Conservation (phyloP, 2,797 vertebrate genomes). For the Falco naumanni region DNA sequence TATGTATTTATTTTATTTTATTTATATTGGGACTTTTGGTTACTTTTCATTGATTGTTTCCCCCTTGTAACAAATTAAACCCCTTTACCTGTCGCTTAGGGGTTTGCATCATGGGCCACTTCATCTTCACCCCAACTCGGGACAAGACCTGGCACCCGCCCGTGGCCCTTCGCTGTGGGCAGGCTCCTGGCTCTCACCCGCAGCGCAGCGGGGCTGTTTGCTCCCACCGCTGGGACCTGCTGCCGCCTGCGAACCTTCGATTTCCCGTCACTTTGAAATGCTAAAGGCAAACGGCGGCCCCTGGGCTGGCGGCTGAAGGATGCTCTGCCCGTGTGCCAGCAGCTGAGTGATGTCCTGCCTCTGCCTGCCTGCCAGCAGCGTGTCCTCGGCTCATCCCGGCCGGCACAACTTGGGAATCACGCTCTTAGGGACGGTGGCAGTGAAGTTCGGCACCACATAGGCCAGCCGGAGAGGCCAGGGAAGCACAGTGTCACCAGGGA, state of each 20-base stretch:
- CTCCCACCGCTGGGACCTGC: rapidly evolving
- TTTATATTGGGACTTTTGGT: too few relatives aligned
- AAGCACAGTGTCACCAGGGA: neutral
- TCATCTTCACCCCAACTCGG: neutral
- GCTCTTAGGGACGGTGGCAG: neutral
- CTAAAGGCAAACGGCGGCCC: too few relatives aligned
- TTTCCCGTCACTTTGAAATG: neutral
- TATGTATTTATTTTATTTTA: too few relatives aligned
- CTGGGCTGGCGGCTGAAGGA: neutral
- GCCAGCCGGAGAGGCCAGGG: neutral
- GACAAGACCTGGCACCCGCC: neutral
- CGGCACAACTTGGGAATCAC: neutral
- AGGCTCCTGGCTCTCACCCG: neutral
- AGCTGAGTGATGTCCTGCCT: neutral
- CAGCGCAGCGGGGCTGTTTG: neutral
- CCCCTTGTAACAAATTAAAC: too few relatives aligned
- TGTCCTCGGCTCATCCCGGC: neutral
- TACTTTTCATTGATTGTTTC: neutral
- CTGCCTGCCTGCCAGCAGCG: neutral
- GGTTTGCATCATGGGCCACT: neutral
- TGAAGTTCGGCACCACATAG: neutral
- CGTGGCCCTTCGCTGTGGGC: rapidly evolving
- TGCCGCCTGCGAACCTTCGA: neutral
- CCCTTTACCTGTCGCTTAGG: neutral
- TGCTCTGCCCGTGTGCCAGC: neutral